Conservation (phyloP, 2,888 invertebrate genomes). For the Athalia cordata region DNA sequence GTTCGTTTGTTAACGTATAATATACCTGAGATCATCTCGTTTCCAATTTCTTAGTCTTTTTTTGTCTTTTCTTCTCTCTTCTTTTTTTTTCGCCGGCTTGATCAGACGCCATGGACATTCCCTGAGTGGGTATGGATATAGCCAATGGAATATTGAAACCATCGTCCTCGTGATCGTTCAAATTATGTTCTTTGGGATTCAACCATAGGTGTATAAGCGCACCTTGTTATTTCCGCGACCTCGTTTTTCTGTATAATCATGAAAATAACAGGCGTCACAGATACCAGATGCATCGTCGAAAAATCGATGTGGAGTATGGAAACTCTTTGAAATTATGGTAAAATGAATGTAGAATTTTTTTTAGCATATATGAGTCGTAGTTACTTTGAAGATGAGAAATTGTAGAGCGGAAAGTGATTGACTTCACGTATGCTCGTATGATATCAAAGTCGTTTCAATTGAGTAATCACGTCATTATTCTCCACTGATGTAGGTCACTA, state of each 20-base stretch:
- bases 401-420: too few relatives aligned
- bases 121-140: too few relatives aligned
- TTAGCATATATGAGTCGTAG: constrained; percentile 9
- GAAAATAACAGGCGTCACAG: constrained; percentile 18
- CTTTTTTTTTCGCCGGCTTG: too few relatives aligned
- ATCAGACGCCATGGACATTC: too few relatives aligned
- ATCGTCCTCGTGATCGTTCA: not conserved
- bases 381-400: not conserved
- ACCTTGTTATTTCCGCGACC: not conserved
- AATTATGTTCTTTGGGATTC: constrained; percentile 7
- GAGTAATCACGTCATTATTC: too few relatives aligned
- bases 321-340: constrained; percentile 21
- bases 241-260: constrained; percentile 28
- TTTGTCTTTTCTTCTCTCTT: too few relatives aligned
- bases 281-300: not conserved
- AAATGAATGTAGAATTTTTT: not conserved
- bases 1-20: too few relatives aligned
- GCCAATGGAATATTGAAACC: constrained; percentile 4
- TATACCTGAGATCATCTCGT: too few relatives aligned
- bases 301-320: constrained; percentile 1
- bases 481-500: too few relatives aligned
- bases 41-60: too few relatives aligned
- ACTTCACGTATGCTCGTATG: too few relatives aligned
- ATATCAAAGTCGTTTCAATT: too few relatives aligned
- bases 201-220: not conserved